Base-by-base conservation (phyloP, 1,140 invertebrate genomes). In the Neotoxoptera formosana region DNA sequence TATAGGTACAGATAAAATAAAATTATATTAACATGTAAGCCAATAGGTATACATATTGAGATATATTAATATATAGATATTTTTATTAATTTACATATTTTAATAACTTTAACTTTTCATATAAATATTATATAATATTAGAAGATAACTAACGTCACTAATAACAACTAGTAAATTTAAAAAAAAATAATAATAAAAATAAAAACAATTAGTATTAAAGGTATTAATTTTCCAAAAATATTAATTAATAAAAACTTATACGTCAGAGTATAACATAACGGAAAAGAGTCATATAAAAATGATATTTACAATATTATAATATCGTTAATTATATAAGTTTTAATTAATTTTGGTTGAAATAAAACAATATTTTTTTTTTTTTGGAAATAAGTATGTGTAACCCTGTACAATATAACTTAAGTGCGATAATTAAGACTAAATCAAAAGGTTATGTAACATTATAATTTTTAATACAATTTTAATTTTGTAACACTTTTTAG, bases 341-440 rank as follows among this genome's bases (percentile, higher is more conserved):
- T 30, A 30, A 90, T 90, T 60, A 21, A 90, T 45, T 45, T 90
- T 30, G 17, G 41, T 41, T 90, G 2, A 90, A 90, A 90, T 60
- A 53, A 89, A 34, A 34, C 20, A 36, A 36, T 47, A 11, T 36
- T 30, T 88, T 53, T 51, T 34, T 21, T 34, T 86, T 51, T 88
- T 34, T 21, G 41, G 41, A 60, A 60, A 60, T 36, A 90, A 90
- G 41, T 90, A 60, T 60, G 53, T 90, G 53, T 90, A 90, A 90
- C 89, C 89, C 89, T 90, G 89, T 90, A 90, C 89, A 90, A 60
- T 45, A 23, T 90, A 90, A 90, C 53, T 60, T 90, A 90, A 45
- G 89, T 90, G 53, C 89, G 23, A 60, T 90, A 45, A 67, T 45
- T 90, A 90, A 60, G 45, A 90, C 89, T 17, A 56, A 60, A 60